Evolutionary conservation across 2,113 vertebrate genomes (phyloP).

Genomic region (Tamias sibiricus): DNA sequence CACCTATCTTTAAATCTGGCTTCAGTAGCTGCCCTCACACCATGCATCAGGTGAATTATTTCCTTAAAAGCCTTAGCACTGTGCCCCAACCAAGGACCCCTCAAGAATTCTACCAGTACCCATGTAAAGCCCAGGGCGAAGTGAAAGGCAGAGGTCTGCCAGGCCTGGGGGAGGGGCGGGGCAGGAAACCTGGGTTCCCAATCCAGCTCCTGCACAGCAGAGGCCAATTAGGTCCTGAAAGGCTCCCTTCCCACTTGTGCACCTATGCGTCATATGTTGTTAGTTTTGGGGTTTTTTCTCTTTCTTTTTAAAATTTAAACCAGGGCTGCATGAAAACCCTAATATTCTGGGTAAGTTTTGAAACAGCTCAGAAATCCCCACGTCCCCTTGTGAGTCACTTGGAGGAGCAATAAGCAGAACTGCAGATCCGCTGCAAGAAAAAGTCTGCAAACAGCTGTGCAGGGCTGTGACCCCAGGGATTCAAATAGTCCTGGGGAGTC

Average conservation of each 20-base stretch:
- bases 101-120: not conserved
- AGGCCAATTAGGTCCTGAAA: not conserved
- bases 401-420: conserved; percentile 72
- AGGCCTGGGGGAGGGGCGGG: too few relatives aligned
- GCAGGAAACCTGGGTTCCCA: not conserved
- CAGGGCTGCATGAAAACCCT: conserved; percentile 63
- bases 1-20: too few relatives aligned
- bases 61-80: not conserved
- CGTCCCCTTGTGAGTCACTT: conserved; percentile 82
- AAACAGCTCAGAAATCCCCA: conserved; percentile 82
- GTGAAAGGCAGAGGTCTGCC: not conserved
- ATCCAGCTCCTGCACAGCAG: too few relatives aligned
- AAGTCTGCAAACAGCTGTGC: conserved; percentile 67
- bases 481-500: not conserved
- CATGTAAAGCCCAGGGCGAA: not conserved
- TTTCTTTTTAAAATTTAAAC: conserved; percentile 40
- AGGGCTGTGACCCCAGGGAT: not conserved
- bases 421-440: not conserved
- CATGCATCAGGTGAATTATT: not conserved
- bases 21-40: not conserved
- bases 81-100: not conserved
- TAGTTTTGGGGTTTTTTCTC: not conserved
- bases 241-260: not conserved
- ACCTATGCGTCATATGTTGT: conserved; percentile 22
- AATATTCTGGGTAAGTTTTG: conserved; percentile 72